Evolutionary conservation across 2,113 vertebrate genomes (phyloP).

Genomic region (Sinocyclocheilus rhinocerous): DNA sequence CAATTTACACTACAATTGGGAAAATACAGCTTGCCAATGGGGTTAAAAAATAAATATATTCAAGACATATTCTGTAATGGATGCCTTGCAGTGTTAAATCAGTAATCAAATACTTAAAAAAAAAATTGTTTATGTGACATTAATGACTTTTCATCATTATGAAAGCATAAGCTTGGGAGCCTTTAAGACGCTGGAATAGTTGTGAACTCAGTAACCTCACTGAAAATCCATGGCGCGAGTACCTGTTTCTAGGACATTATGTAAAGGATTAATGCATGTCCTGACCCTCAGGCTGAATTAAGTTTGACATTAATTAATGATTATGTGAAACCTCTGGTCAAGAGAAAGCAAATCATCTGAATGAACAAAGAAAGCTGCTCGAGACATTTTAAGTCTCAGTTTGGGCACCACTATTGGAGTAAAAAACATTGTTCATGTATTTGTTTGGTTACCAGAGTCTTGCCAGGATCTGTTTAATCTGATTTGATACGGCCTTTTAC

Average conservation of each 20-base stretch:
- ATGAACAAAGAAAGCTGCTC: background rate
- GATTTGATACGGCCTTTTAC: conserved; percentile 43
- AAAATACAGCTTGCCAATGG: background rate
- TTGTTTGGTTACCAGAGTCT: conserved; percentile 4
- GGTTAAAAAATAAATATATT: background rate
- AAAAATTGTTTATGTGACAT: background rate
- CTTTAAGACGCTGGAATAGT: conserved; percentile 7
- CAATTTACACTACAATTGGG: too few species aligned
- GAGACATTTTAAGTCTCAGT: background rate
- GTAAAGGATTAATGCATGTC: background rate
- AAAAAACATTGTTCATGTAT: background rate
- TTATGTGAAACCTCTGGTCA: conserved; percentile 21
- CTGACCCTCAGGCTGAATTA: conserved; percentile 14
- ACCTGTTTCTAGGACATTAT: conserved; percentile 41
- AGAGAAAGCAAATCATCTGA: conserved; percentile 4
- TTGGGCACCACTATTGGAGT: background rate
- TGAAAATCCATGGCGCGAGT: conserved; percentile 21
- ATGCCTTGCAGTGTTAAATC: background rate
- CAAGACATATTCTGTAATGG: background rate
- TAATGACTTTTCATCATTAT: background rate
- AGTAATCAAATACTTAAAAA: background rate
- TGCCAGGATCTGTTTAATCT: conserved; percentile 34
- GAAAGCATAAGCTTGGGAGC: conserved; percentile 2
- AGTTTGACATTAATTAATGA: conserved; percentile 34
- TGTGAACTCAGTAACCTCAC: conserved; percentile 29